phyloP scores from a whole-genome alignment of 2,113 vertebrate genomes.

The Antennarius striatus region DNA sequence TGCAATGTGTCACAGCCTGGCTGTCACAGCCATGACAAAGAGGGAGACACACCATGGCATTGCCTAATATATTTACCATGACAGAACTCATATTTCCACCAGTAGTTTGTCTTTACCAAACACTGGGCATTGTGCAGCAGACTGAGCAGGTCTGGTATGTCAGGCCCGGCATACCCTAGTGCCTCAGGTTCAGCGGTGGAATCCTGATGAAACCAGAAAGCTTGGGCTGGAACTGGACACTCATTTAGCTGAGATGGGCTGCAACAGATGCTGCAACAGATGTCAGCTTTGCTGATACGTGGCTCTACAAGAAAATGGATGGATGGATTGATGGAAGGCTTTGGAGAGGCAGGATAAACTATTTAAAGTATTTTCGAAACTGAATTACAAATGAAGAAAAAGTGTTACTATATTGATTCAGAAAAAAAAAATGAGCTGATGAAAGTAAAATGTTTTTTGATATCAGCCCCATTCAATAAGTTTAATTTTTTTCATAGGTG shows the following conservation, averaged over 20 bases:
- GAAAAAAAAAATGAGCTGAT: background rate
- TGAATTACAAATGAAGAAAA: background rate
- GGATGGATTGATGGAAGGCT: too few species aligned
- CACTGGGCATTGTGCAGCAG: slow-evolving; percentile 88
- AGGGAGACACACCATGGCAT: slow-evolving; percentile 76
- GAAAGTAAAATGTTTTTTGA: background rate
- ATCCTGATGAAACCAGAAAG: slow-evolving; percentile 86
- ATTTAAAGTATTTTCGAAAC: background rate
- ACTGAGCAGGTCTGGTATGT: slow-evolving; percentile 86
- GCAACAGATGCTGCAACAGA: too few species aligned
- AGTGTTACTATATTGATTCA: background rate
- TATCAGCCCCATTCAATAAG: too few species aligned
- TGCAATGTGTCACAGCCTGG: too few species aligned
- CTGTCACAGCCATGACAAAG: too few species aligned
- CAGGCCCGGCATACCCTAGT: slow-evolving; percentile 84
- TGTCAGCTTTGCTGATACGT: too few species aligned
- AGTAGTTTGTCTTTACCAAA: slow-evolving; percentile 94
- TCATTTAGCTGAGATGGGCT: slow-evolving; percentile 84
- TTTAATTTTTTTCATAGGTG: too few species aligned
- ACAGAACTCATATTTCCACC: slow-evolving; percentile 98
- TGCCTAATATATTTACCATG: slow-evolving; percentile 90
- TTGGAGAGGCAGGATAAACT: background rate
- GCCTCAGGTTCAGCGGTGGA: slow-evolving; percentile 81
- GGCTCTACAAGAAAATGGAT: too few species aligned
- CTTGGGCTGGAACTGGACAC: slow-evolving; percentile 88